Evolutionary conservation across 2,797 vertebrate genomes (phyloP).

Genomic region (Anomalospiza imberbis): DNA sequence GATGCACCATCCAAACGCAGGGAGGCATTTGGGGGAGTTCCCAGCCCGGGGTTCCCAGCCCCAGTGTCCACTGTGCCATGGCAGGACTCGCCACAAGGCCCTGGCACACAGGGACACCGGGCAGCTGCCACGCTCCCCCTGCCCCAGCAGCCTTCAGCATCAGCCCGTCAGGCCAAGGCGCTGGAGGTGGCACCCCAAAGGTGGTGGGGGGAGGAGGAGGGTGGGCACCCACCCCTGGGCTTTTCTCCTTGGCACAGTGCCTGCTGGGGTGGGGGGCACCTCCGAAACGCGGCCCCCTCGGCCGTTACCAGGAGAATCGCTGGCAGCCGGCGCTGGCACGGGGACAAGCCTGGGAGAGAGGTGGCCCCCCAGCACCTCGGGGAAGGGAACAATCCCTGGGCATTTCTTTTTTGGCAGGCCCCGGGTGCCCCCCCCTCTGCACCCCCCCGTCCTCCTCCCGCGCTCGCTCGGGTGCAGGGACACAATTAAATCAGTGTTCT

Average conservation of each 20-base stretch:
- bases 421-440: background rate
- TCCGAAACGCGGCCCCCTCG: accelerated
- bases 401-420: conserved; percentile 40
- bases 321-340: conserved; percentile 29
- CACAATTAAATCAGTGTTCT: conserved; percentile 75
- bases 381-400: conserved; percentile 20
- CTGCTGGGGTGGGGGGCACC: background rate
- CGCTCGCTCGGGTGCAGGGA: background rate
- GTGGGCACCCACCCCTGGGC: background rate
- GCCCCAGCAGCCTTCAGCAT: background rate
- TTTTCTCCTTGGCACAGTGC: background rate
- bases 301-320: conserved; percentile 14
- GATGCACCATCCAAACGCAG: accelerated
- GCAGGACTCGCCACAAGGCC: background rate
- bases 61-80: accelerated
- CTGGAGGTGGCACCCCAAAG: background rate
- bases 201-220: background rate
- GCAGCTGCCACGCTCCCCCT: background rate
- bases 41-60: background rate
- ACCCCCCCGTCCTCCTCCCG: conserved; percentile 1
- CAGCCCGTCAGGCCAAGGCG: background rate
- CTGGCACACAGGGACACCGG: background rate
- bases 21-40: background rate
- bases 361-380: conserved; percentile 7
- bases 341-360: conserved; percentile 25